A percentile compares a stretch with the other conserved stretches of the same genome.
Evolutionary conservation across 2,113 vertebrate genomes (phyloP).

Genomic region (Pyxicephalus adspersus): DNA sequence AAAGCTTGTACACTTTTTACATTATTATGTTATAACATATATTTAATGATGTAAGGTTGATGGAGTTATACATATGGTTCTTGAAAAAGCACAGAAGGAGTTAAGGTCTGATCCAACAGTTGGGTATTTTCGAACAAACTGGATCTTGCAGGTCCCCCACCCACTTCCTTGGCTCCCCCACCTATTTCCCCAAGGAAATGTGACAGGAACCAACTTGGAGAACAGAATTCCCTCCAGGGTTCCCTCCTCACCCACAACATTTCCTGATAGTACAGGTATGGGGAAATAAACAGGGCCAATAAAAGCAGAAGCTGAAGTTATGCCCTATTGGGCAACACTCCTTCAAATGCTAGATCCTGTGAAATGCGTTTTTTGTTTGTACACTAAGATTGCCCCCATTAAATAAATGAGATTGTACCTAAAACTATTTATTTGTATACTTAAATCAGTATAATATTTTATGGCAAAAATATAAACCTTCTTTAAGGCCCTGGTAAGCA

Average conservation of each 20-base stretch:
- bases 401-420: too few relatives aligned
- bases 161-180: neutral
- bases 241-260: neutral
- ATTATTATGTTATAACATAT: too few relatives aligned
- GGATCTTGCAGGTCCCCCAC: too few relatives aligned
- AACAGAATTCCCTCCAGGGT: constrained; percentile 10
- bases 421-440: too few relatives aligned
- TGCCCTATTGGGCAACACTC: neutral
- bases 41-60: too few relatives aligned
- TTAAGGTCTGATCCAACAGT: constrained; percentile 17
- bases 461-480: too few relatives aligned
- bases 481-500: too few relatives aligned
- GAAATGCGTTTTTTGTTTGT: neutral
- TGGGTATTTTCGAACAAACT: neutral
- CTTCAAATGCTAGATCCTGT: too few relatives aligned
- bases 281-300: constrained; percentile 24
- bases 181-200: constrained; percentile 56
- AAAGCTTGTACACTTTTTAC: too few relatives aligned
- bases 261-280: constrained; percentile 18
- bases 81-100: constrained; percentile 12
- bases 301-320: constrained; percentile 21
- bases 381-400: too few relatives aligned
- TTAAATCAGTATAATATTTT: too few relatives aligned
- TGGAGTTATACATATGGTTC: neutral
- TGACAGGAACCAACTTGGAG: constrained; percentile 59